Base-by-base conservation (phyloP, 2,113 vertebrate species). In the Platysteira castanea region DNA sequence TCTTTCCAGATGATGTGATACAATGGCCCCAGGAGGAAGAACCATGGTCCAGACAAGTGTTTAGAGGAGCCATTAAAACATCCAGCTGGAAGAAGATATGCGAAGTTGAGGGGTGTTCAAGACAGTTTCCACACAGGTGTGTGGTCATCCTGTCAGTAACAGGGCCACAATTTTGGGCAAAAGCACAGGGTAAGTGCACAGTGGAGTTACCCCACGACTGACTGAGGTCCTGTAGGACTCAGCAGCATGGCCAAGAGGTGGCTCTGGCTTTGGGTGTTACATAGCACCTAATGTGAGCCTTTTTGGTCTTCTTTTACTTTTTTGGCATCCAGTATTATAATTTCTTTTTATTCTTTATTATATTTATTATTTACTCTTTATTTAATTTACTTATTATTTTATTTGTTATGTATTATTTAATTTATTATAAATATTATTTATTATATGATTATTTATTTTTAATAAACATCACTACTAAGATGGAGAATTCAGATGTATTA, bases 111-210 rank as follows among this genome's bases (percentile, higher is more conserved):
- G 20, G 26, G 9, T 44, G 15, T 31, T 53, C 39, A 30, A 30
- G 52, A 6, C 11, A 59, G 35, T 37, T 76, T 59, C 53, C 81
- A 63, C 19, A 24, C 15, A 54, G 57, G 8, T 76, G 5, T 18
- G 2, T 33, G 41, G 10, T 52, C 5, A 7, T 50, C 24, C 24
- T 93, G 49, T 41, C 0, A 0, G 23, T 17, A 39, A 56, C 24
- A 49, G 42, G 46, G 65, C 17, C 57, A 46, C 1, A 10, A n/a
- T 42, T 42, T 2, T 53, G 42, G 56, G 42, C 14, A 79, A 71
- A 89, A 89, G 18, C 71, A 70, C n/a, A 27, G n/a, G 16, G 28
- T 11, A 39, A 35, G 22, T 6, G 5, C 49, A 67, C 49, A 35
- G 9, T 21, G 31, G 12, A 46, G 28, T 41, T 11, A 78, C 14